These are phyloP conservation scores for Vultur gryphus DNA, from an alignment of 2,797 vertebrate species.

Conservation along the genomic window DNA sequence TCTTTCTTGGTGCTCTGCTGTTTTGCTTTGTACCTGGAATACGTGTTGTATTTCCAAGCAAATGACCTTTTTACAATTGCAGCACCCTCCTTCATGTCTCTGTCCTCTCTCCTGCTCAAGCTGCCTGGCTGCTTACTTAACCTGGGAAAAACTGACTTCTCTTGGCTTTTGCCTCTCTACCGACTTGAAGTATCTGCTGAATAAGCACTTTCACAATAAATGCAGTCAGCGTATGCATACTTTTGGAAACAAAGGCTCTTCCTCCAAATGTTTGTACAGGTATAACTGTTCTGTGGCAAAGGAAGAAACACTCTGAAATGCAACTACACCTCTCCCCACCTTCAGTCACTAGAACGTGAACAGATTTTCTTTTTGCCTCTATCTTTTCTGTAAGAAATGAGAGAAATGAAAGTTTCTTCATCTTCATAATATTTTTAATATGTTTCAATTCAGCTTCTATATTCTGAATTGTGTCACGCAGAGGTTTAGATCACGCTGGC, in stretches of 20 bases:
- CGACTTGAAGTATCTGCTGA: not conserved
- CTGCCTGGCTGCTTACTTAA: not conserved
- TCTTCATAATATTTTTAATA: not conserved
- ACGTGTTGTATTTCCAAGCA: not conserved
- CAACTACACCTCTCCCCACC: not conserved
- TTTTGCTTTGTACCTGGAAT: not conserved
- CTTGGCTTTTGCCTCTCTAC: not conserved
- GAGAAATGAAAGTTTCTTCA: not conserved
- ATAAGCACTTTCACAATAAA: not conserved
- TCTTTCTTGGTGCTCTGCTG: not conserved
- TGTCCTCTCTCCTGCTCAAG: not conserved
- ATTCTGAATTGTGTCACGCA: not conserved
- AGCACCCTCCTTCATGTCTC: not conserved
- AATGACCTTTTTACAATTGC: not conserved
- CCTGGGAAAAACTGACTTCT: not conserved
- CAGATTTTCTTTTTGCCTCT: rapidly evolving
- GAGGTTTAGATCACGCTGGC: not conserved
- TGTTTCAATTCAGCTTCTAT: not conserved
- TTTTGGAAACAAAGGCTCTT: not conserved
- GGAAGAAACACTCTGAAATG: not conserved
- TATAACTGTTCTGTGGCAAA: not conserved
- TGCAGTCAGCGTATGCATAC: not conserved
- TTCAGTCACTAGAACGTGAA: not conserved
- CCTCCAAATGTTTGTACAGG: not conserved
- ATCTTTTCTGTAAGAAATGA: not conserved